Base-by-base conservation (phyloP, 37 sponge, comb jelly and placozoan species). In the Spongilla lacustris region DNA sequence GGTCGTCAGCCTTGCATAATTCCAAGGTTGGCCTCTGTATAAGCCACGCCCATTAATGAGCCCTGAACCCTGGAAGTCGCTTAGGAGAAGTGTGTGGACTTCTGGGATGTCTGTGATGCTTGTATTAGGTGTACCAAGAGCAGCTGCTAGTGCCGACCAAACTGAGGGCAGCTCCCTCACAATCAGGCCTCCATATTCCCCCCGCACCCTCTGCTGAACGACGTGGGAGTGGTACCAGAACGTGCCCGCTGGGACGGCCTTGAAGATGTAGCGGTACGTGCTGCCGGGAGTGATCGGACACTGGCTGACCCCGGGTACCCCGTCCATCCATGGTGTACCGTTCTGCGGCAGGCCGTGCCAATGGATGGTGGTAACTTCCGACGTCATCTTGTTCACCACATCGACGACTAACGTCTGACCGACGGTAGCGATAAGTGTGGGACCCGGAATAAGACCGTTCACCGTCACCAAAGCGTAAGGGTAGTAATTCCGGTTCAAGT, bases 211-310 rank as follows among this genome's bases (percentile, higher is more conserved):
- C 75, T 95, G 95, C 13, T 84, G 32, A 3, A 58, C 90, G 0
- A 66, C 81, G 68, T 96, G 96, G 38, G 91, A 83, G 68, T 96
- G 96, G 84, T 93, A 96, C 96, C 96, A 96, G 81, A 85, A 90
- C 12, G 96, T 89, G 21, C 96, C 96, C 24, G 93, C 67, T 24
- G 85, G 82, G 35, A 79, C 66, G 30, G 85, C 86, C 24, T 73
- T 69, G 73, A 91, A 86, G 75, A 81, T 78, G 81, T 93, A 93
- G 23, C 82, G 85, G 80, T 87, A 93, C 25, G 48, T 75, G 31
- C 33, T 75, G 0, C 80, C 80, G 24, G 96, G 90, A 30, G 1
- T 25, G 24, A 96, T 96, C 14, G 91, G 88, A 79, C 94, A 94
- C 86, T 96, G 97, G 23, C 92, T 90, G 14, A 96, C 36, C 19